Evolutionary conservation across 2,888 invertebrate species (phyloP).

Genomic region (Bombylius discolor): DNA sequence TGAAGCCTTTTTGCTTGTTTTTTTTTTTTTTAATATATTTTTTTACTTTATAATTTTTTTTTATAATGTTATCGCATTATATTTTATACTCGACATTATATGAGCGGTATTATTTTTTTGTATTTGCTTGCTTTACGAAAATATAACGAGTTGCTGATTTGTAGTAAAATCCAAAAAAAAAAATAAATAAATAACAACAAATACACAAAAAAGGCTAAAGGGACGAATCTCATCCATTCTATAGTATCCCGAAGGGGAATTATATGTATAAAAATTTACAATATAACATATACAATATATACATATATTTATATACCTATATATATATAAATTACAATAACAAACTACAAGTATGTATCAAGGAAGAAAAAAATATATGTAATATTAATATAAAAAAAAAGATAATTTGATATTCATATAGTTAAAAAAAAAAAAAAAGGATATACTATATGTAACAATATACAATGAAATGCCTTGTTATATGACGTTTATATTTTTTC

Average conservation of each 20-base stretch:
- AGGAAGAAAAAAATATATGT: background rate
- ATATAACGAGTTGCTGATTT: background rate
- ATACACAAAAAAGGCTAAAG: background rate
- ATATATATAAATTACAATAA: too few relatives aligned
- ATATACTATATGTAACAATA: conserved; percentile 11
- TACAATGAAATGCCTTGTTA: conserved; percentile 7
- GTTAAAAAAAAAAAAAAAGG: conserved; percentile 9
- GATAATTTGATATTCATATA: conserved; percentile 15
- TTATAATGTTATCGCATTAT: too few relatives aligned
- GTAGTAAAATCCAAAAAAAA: background rate
- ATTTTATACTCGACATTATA: too few relatives aligned
- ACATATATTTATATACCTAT: too few relatives aligned
- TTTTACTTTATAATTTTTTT: too few relatives aligned
- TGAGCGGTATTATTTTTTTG: too few relatives aligned
- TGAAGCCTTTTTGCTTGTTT: too few relatives aligned
- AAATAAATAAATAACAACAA: too few relatives aligned
- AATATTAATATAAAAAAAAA: conserved; percentile 4
- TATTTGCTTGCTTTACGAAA: background rate
- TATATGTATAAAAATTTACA: background rate
- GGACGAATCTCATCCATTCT: background rate
- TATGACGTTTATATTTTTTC: too few relatives aligned
- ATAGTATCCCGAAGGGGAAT: conserved; percentile 5
- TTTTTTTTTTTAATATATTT: too few relatives aligned
- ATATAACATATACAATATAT: background rate
- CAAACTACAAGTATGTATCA: background rate